Percentiles rank a stretch among this genome's conserved stretches.
Conservation (phyloP, 2,797 vertebrate genomes). For the Poeciliopsis paucimaculata region DNA sequence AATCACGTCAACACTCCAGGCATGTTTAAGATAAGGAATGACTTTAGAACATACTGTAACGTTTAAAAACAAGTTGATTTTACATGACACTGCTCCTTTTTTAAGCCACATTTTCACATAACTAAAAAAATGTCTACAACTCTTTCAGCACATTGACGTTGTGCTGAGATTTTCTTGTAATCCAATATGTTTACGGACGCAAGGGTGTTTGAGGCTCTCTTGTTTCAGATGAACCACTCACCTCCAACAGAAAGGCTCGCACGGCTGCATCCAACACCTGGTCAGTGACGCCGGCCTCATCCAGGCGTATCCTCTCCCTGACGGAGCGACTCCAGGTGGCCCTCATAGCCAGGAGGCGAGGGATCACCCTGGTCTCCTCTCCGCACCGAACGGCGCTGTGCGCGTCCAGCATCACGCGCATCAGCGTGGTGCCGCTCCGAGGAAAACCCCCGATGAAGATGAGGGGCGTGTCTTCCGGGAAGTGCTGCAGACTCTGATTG, state of each 20-base stretch:
- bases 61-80: too few relatives aligned
- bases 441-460: slow-evolving; percentile 96
- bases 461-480: slow-evolving; percentile 92
- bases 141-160: background rate
- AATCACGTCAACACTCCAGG: too few relatives aligned
- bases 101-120: too few relatives aligned
- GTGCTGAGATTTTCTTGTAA: background rate
- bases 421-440: slow-evolving; percentile 92
- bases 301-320: slow-evolving; percentile 90
- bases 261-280: slow-evolving; percentile 93
- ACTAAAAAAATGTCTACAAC: background rate
- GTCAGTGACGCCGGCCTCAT: slow-evolving; percentile 93
- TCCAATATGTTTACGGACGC: background rate
- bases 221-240: slow-evolving; percentile 65
- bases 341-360: slow-evolving; percentile 89
- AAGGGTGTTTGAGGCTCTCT: background rate
- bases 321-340: slow-evolving; percentile 94
- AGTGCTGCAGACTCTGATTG: slow-evolving; percentile 71
- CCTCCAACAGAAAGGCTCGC: slow-evolving; percentile 90
- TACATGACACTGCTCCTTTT: too few relatives aligned
- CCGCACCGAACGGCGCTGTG: slow-evolving; percentile 89
- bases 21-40: too few relatives aligned
- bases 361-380: slow-evolving; percentile 93
- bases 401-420: slow-evolving; percentile 95
- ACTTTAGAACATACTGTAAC: too few relatives aligned